Evolutionary conservation across 2,888 invertebrate species (phyloP).

Genomic region (Odontothrips loti): DNA sequence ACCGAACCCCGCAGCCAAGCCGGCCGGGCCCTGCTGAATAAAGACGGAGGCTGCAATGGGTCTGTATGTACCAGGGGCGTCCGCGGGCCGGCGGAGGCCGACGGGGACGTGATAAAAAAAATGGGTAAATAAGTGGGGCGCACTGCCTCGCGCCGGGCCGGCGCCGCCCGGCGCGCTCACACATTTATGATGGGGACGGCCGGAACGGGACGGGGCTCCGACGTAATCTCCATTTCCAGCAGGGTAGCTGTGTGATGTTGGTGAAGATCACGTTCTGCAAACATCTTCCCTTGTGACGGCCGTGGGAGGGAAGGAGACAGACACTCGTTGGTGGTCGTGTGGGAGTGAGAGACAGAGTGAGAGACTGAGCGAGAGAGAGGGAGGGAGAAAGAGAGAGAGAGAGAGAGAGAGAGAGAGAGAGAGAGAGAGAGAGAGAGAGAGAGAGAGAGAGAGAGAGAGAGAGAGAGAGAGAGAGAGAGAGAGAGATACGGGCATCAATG

Average conservation of each 20-base stretch:
- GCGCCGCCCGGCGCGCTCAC: no score
- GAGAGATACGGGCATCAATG: not conserved
- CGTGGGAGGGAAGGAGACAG: not conserved
- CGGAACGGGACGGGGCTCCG: no score
- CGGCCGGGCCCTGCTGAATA: no score
- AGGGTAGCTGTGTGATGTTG: conserved; percentile 15
- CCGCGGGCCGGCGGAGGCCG: no score
- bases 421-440: conserved; percentile 19
- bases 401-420: not conserved
- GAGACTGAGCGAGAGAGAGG: not conserved
- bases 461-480: conserved; percentile 7
- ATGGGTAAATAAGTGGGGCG: no score
- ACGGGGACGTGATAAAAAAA: no score
- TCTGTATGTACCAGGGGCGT: no score
- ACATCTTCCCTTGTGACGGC: conserved; percentile 1
- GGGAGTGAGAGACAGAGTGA: not conserved
- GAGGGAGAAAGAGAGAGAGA: not conserved
- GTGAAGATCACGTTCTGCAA: conserved; percentile 3
- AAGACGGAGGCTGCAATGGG: no score
- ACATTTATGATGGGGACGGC: not conserved
- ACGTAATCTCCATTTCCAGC: not conserved
- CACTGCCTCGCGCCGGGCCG: no score
- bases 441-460: conserved; percentile 1
- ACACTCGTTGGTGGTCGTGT: not conserved
- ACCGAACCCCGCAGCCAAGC: no score